A percentile compares a stretch with the other conserved stretches of the same genome.
These are phyloP conservation scores for Asarcornis scutulata DNA, from an alignment of 2,113 vertebrate genomes.

Conservation along the genomic window DNA sequence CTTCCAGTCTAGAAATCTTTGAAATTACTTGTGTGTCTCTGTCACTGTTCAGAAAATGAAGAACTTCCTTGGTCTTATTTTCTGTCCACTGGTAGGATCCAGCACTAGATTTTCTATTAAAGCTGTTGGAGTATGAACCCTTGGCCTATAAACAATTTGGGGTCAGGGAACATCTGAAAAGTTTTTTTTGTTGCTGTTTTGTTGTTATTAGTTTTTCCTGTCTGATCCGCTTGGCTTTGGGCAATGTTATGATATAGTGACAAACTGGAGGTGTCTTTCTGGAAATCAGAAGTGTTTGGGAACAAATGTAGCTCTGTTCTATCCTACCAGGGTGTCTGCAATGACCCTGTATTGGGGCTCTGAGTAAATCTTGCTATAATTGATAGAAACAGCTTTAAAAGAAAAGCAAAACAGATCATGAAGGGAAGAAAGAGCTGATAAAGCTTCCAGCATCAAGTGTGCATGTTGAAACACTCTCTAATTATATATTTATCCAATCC, in stretches of 20 bases:
- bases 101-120: neutral
- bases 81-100: neutral
- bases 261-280: conserved; percentile 18
- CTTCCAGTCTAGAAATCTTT: neutral
- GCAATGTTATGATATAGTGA: neutral
- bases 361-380: conserved; percentile 58
- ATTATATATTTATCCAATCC: conserved; percentile 76
- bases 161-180: conserved; percentile 17
- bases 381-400: conserved; percentile 69
- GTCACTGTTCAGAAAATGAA: neutral
- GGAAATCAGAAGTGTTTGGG: neutral
- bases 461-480: conserved; percentile 76
- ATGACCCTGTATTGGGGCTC: conserved; percentile 54
- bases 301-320: neutral
- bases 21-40: neutral
- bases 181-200: conserved; percentile 2
- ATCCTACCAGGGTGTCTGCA: neutral
- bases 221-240: neutral
- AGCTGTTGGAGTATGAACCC: neutral
- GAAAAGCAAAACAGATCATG: conserved; percentile 68
- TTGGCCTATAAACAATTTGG: neutral
- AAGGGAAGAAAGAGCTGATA: conserved; percentile 75
- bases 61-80: neutral
- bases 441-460: conserved; percentile 71
- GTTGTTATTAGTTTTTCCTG: neutral